phyloP scores from a whole-genome alignment of 2,113 vertebrate species.

The Argyrosomus japonicus region DNA sequence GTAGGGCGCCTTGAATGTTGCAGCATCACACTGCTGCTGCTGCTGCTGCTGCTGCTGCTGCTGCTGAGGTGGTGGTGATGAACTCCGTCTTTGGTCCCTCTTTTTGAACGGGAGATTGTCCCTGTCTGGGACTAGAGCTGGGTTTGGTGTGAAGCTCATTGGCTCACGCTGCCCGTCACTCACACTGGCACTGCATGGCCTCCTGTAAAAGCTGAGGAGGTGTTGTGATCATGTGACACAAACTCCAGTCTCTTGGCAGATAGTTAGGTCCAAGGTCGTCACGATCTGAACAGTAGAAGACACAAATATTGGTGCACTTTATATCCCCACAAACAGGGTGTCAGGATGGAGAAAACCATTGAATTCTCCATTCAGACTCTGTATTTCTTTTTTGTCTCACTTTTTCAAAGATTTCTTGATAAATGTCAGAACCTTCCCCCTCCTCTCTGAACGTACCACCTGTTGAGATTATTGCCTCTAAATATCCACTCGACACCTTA shows the following conservation, averaged over 20 bases:
- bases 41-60: constrained; percentile 34
- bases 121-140: constrained; percentile 60
- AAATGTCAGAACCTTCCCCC: constrained; percentile 11
- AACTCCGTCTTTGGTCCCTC: constrained; percentile 74
- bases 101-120: constrained; percentile 81
- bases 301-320: constrained; percentile 29
- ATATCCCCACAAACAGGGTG: background rate
- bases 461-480: constrained; percentile 37
- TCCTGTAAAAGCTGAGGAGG: constrained; percentile 38
- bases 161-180: constrained; percentile 58
- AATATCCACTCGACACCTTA: constrained; percentile 38
- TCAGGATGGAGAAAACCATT: background rate
- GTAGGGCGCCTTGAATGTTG: constrained; percentile 81
- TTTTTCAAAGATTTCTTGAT: constrained; percentile 7
- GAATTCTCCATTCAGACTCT: background rate
- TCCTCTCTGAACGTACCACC: constrained; percentile 13
- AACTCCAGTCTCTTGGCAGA: constrained; percentile 54
- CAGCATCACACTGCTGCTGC: constrained; percentile 62
- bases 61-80: background rate
- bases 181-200: constrained; percentile 30
- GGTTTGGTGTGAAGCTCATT: constrained; percentile 72
- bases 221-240: constrained; percentile 50
- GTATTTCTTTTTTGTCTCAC: background rate
- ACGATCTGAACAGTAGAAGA: constrained; percentile 48
- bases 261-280: constrained; percentile 30